phyloP scores from a whole-genome alignment of 2,888 invertebrate genomes.

The Drosophila yooni region DNA sequence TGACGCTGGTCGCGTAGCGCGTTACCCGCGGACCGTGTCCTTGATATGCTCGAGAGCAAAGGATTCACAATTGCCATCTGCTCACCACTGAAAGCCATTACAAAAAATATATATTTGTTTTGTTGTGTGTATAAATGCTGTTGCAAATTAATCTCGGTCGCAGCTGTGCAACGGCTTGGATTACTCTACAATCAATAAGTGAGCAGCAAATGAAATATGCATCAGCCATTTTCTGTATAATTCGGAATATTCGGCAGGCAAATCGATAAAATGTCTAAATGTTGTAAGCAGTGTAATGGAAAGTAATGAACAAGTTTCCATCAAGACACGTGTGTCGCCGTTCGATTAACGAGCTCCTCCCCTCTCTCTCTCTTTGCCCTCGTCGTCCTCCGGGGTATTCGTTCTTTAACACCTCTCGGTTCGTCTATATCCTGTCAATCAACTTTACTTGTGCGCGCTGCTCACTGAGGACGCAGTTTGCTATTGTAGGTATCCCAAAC shows the following conservation, averaged over 20 bases:
- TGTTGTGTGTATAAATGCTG: conserved; percentile 24
- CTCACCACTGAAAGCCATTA: conserved; percentile 7
- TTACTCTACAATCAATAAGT: conserved; percentile 49
- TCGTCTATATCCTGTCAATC: conserved; percentile 65
- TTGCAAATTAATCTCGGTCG: conserved; percentile 20
- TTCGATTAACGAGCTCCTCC: conserved; percentile 61
- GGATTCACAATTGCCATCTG: conserved; percentile 36
- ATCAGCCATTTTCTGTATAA: conserved; percentile 45
- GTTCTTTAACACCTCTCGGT: conserved; percentile 14
- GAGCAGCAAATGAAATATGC: conserved; percentile 46
- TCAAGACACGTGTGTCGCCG: conserved; percentile 51
- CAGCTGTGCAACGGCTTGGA: conserved; percentile 33
- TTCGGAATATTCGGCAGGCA: conserved; percentile 64
- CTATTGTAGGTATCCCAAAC: conserved; percentile 64
- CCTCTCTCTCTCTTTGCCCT: neutral
- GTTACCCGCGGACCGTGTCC: conserved; percentile 51
- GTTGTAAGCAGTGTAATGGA: conserved; percentile 21
- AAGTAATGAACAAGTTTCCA: conserved; percentile 47
- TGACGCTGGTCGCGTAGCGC: conserved; percentile 57
- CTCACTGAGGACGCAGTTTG: conserved; percentile 49
- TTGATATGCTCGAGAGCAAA: conserved; percentile 24
- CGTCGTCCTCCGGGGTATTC: neutral
- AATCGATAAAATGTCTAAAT: conserved; percentile 71
- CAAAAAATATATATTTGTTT: conserved; percentile 1
- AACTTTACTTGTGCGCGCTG: conserved; percentile 50